Percentiles rank a stretch among this genome's conserved stretches.
Evolutionary conservation across 2,888 invertebrate species (phyloP).

Genomic region (Spodoptera picta): DNA sequence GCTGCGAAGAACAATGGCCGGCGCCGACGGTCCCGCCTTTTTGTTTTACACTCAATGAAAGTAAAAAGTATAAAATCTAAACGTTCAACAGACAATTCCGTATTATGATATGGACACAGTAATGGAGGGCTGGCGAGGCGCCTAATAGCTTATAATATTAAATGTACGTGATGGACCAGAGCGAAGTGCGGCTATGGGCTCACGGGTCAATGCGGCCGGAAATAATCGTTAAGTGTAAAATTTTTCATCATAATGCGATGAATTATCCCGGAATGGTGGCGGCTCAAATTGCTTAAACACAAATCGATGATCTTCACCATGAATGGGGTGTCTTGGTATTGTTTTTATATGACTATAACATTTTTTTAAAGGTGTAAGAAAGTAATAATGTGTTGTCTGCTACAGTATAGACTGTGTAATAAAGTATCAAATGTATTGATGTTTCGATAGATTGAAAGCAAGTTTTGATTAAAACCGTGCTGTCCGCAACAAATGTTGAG

Average conservation of each 20-base stretch:
- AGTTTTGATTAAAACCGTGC: constrained; percentile 64
- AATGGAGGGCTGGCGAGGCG: constrained; percentile 84
- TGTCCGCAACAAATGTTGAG: constrained; percentile 62
- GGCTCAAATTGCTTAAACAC: constrained; percentile 40
- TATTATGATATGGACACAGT: constrained; percentile 88
- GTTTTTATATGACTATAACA: constrained; percentile 11
- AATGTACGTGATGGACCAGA: constrained; percentile 82
- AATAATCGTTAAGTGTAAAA: constrained; percentile 74
- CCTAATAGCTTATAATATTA: constrained; percentile 87
- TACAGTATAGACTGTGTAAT: constrained; percentile 28
- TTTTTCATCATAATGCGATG: constrained; percentile 55
- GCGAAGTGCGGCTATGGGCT: constrained; percentile 63
- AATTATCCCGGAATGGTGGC: constrained; percentile 51
- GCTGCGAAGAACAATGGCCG: constrained; percentile 86
- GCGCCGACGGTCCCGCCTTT: constrained; percentile 85
- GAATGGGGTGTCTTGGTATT: constrained; percentile 29
- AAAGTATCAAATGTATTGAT: constrained; percentile 59
- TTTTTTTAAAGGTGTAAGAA: neutral
- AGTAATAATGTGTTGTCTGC: constrained; percentile 19
- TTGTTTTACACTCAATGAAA: constrained; percentile 83
- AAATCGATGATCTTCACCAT: constrained; percentile 27
- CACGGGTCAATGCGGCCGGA: constrained; percentile 69
- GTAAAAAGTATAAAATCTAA: constrained; percentile 86
- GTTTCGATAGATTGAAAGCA: constrained; percentile 54
- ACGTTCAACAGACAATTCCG: constrained; percentile 85